Evolutionary conservation across 2,888 invertebrate species (phyloP), one percentile per base, ranked within the genome.

Genomic region (Hydrotaea diabolus): DNA sequence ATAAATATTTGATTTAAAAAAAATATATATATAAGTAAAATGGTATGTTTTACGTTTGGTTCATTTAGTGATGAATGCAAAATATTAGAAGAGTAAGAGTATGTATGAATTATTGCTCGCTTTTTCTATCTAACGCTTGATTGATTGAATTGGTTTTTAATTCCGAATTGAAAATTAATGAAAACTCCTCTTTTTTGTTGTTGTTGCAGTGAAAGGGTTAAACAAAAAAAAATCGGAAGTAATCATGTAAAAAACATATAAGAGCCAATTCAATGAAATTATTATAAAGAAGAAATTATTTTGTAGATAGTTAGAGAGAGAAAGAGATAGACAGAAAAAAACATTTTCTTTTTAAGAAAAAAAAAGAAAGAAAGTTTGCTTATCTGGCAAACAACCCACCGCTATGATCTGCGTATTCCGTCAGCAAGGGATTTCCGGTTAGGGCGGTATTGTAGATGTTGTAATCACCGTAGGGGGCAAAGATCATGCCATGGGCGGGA

Each of bases 381-480:
- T 95, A 96, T 94, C 96, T 95, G 93, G 96, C 96, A 94, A 96
- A 96, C 93, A 96, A 96, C 98, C 97, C 97, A 98, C 98, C 98
- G 95, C 97, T 96, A 95, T 97, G 97, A 94, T 97, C 97, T 92
- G 97, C 95, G 94, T 97, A 97, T 93, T 97, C 96, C 87, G 96
- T 95, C 92, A 96, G 95, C 89, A 97, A 94, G 87, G 97, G 97
- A 89, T 96, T 96, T 89, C 95, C 95, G 83, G 94, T 94, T 62
- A 86, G 82, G 89, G 97, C 94, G 84, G 97, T 97, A 19, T 97
- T 97, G 93, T 98, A 98, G 93, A 97, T 97, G 92, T 96, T 96
- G 93, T 97, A 98, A 92, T 98, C 97, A 78, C 95, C 95, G 92
- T 97, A 98, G 57, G 96, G 96, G 91, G 94, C 90, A 94, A 98